A percentile compares a stretch with the other conserved stretches of the same genome.
Conservation (phyloP, 1,140 invertebrate species). For the Hycleus cichorii region DNA sequence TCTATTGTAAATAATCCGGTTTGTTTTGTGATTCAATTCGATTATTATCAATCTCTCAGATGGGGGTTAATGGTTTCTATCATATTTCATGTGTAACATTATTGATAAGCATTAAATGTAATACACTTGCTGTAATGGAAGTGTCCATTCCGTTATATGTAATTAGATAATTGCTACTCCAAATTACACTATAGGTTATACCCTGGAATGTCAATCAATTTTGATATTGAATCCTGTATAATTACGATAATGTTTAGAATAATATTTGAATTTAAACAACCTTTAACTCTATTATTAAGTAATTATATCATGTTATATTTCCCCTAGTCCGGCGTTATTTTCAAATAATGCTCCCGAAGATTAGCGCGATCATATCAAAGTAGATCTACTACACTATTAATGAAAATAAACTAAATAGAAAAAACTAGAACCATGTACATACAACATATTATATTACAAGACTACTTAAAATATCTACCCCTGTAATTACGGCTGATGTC, state of each 20-base stretch:
- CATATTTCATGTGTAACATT: background rate
- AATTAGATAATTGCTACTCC: conserved; percentile 9
- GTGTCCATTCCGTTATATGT: conserved; percentile 6
- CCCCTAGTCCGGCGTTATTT: no score
- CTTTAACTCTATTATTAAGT: no score
- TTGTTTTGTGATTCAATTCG: conserved; percentile 8
- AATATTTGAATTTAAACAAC: no score
- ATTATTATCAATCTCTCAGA: conserved; percentile 1
- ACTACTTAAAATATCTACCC: conserved; percentile 18
- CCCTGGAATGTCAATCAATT: background rate
- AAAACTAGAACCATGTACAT: no score
- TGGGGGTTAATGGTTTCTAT: conserved; percentile 1
- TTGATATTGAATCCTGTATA: background rate
- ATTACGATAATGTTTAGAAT: no score
- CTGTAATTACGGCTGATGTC: conserved; percentile 18
- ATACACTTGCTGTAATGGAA: conserved; percentile 5
- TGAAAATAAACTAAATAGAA: no score
- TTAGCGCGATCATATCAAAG: no score
- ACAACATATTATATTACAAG: background rate
- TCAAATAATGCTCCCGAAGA: no score
- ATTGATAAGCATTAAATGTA: background rate
- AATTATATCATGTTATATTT: no score
- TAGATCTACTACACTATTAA: no score
- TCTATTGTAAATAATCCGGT: background rate
- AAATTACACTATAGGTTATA: background rate